Base-by-base conservation (phyloP, 2,888 invertebrate species). In the Rutpela maculata region DNA sequence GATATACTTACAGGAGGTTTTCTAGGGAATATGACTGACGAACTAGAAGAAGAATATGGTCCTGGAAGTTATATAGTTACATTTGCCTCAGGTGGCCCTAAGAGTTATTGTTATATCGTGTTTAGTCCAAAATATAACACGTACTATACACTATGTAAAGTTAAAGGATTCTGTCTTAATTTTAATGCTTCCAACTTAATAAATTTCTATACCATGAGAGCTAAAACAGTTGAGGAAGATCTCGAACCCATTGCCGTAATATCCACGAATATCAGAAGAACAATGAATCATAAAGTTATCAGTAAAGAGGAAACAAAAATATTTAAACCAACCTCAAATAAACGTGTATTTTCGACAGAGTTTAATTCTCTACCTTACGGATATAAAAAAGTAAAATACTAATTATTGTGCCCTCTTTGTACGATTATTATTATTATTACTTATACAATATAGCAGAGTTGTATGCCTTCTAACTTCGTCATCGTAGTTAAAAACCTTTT, bases 11-110 rank as follows among this genome's bases (percentile, higher is more conserved):
- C 82, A 0, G 89, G 88, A 9, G 82, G 84, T 62, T 86, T 81
- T 80, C 57, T 89, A 0, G 89, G 89, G 0, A 87, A 89, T 38
- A 76, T 89, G 76, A 89, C 88, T 0, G 85, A 89, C 77, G 89
- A 89, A 76, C 68, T 89, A 0, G 76, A 78, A 7, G 75, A 78
- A 80, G 82, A 26, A 86, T 83, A 60, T n/a, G n/a, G n/a, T n/a
- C n/a, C n/a, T n/a, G n/a, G n/a, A n/a, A n/a, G n/a, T n/a, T n/a
- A n/a, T n/a, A 88, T 89, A 10, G 82, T 74, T 50, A 82, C 85
- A 69, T 88, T 87, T 80, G 85, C 87, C 6, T 83, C 85, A 18
- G 86, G 86, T 0, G 89, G 88, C 0, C 87, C 88, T 38, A 89
- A 88, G 78, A 87, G 85, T 75, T 87, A 89, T 72, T 84, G 82